Percentiles rank a stretch among this genome's conserved stretches.
These are phyloP conservation scores for Coleophora deauratella DNA, from an alignment of 2,888 invertebrate species.

Conservation along the genomic window DNA sequence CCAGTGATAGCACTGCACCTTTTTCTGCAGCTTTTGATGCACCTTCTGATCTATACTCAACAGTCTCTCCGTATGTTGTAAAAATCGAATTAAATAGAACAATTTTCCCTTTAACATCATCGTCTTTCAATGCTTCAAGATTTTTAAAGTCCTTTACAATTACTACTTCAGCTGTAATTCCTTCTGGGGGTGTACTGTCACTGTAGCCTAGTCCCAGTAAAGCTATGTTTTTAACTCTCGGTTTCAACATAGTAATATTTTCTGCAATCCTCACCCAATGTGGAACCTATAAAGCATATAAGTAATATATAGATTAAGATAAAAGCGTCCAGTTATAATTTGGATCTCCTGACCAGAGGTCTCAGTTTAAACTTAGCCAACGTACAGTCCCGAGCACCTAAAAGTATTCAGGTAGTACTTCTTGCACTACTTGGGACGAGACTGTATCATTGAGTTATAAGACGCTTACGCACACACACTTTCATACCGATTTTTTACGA, in stretches of 20 bases:
- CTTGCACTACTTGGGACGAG: neutral
- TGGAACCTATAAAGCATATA: slow-evolving; percentile 43
- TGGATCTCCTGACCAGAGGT: too few relatives aligned
- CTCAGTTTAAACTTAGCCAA: neutral
- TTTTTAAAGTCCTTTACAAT: slow-evolving; percentile 81
- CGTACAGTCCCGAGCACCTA: neutral
- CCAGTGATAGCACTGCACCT: slow-evolving; percentile 84
- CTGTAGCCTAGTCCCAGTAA: slow-evolving; percentile 82
- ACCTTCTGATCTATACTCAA: slow-evolving; percentile 80
- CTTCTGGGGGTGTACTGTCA: slow-evolving; percentile 79
- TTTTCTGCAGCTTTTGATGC: slow-evolving; percentile 75
- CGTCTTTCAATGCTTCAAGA: slow-evolving; percentile 61
- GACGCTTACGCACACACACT: too few relatives aligned
- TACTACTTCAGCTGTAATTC: slow-evolving; percentile 82
- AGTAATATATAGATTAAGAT: neutral
- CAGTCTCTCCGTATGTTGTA: slow-evolving; percentile 78
- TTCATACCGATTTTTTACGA: too few relatives aligned
- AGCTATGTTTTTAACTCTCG: slow-evolving; percentile 75
- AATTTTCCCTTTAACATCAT: slow-evolving; percentile 79
- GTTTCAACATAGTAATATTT: slow-evolving; percentile 76
- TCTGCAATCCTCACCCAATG: slow-evolving; percentile 78
- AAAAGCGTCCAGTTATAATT: too few relatives aligned
- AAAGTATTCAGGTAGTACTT: neutral
- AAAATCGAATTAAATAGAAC: slow-evolving; percentile 83
- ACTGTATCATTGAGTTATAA: neutral